Evolutionary conservation across 2,888 invertebrate species (phyloP), one percentile per base, ranked within the genome.

Genomic region (Scaptomyza reducta): DNA sequence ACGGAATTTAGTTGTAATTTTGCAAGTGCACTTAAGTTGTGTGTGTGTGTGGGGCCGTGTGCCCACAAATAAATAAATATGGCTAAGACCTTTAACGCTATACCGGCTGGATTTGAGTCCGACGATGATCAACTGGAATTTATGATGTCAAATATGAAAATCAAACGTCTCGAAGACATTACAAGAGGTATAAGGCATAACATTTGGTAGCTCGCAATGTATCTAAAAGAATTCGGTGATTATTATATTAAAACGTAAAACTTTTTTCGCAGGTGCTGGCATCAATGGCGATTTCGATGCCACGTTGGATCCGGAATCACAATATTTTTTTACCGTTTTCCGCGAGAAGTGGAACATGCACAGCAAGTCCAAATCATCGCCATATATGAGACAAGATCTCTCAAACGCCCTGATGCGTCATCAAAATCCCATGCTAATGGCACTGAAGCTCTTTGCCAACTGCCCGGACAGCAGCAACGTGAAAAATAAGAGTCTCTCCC

Each of bases 81-180:
- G 86, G 77, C 72, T 25, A 62, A 58, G 42, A 54, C 31, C 16
- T 50, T 29, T 49, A 69, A 51, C 10, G 54, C 47, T 42, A 62
- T 90, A 54, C 91, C 91, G 64, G 91, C 89, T 59, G 91, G 91
- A 60, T 88, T 80, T 65, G 91, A 91, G 62, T 88, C 89, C 22
- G 89, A 89, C n/a, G 86, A 88, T 0, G 80, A 86, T 1, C 67
- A 80, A 33, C 59, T 90, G 22, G 86, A 85, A 4, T 58, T 57
- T n/a, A 58, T 80, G 35, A 44, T 72, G 59, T 67, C 86, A 53
- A 81, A 88, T 54, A 70, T 92, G 25, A 91, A 91, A 80, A 91
- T 92, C 50, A 91, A 90, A 41, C 87, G 91, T 35, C 81, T 92
- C 57, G 90, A 90, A 41, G 90, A 92, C 74, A 91, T 92, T 41